These are phyloP conservation scores for Syritta pipiens DNA, from an alignment of 2,888 invertebrate species.

Conservation along the genomic window DNA sequence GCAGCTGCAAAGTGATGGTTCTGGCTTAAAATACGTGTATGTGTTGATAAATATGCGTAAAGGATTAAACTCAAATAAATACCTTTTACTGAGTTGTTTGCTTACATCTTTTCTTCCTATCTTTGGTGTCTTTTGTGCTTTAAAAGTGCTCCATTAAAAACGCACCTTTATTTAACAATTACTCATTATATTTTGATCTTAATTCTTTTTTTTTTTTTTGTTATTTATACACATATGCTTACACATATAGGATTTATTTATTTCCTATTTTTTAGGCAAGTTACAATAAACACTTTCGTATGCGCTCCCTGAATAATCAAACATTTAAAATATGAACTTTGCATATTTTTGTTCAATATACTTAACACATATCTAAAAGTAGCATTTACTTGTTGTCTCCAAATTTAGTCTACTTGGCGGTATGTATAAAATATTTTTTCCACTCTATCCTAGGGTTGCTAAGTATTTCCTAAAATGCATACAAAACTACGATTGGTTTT, in stretches of 20 bases:
- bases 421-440: conserved; percentile 59
- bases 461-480: conserved; percentile 38
- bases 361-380: conserved; percentile 3
- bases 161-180: conserved; percentile 44
- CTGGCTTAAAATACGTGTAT: too few species aligned
- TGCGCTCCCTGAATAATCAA: conserved; percentile 61
- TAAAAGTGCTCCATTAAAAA: not conserved
- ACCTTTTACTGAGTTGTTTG: too few species aligned
- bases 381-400: conserved; percentile 21
- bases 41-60: too few species aligned
- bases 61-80: too few species aligned
- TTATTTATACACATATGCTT: conserved; percentile 42
- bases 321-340: conserved; percentile 31
- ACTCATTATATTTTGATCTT: conserved; percentile 37
- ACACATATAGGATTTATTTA: conserved; percentile 42
- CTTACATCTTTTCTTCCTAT: too few species aligned
- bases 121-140: too few species aligned
- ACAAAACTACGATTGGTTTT: conserved; percentile 63
- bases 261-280: conserved; percentile 20
- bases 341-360: conserved; percentile 1
- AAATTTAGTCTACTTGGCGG: conserved; percentile 32
- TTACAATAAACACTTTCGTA: conserved; percentile 47
- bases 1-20: too few species aligned
- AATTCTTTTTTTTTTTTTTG: conserved; percentile 9
- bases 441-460: conserved; percentile 26